A percentile compares a stretch with the other conserved stretches of the same genome.
Evolutionary conservation across 1,140 invertebrate species (phyloP).

Genomic region (Drosophila nikananu): DNA sequence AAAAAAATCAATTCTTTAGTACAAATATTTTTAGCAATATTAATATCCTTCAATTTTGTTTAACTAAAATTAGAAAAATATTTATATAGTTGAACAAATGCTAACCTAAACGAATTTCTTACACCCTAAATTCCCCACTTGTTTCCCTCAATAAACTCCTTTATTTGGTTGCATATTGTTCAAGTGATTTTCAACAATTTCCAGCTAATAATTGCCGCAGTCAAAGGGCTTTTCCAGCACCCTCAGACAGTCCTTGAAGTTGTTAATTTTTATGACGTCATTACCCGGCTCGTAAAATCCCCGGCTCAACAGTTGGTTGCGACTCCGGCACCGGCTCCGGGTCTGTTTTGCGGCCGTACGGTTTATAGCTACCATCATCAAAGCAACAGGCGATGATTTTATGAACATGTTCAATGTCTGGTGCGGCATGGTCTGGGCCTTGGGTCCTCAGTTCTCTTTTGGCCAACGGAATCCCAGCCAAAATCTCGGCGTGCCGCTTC

Average conservation of each 20-base stretch:
- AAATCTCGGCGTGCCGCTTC: conserved; percentile 50
- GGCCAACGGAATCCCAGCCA: conserved; percentile 45
- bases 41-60: too few species aligned
- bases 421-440: conserved; percentile 26
- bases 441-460: not conserved
- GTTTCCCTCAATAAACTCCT: not conserved
- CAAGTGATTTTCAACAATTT: conserved; percentile 29
- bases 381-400: conserved; percentile 77
- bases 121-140: conserved; percentile 37
- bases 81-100: not conserved
- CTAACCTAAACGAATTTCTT: not conserved
- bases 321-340: conserved; percentile 12
- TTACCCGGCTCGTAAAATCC: conserved; percentile 83
- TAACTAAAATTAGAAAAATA: too few species aligned
- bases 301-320: conserved; percentile 76
- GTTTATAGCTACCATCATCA: conserved; percentile 44
- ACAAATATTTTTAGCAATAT: not conserved
- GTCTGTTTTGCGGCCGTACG: conserved; percentile 29
- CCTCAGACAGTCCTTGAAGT: conserved; percentile 54
- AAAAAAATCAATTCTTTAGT: too few species aligned
- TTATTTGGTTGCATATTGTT: not conserved
- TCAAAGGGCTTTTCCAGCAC: conserved; percentile 47
- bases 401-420: conserved; percentile 71
- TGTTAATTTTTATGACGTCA: conserved; percentile 85
- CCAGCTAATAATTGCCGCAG: conserved; percentile 54